phyloP scores from a whole-genome alignment of 1,140 invertebrate species.

The Bombus waltoni region DNA sequence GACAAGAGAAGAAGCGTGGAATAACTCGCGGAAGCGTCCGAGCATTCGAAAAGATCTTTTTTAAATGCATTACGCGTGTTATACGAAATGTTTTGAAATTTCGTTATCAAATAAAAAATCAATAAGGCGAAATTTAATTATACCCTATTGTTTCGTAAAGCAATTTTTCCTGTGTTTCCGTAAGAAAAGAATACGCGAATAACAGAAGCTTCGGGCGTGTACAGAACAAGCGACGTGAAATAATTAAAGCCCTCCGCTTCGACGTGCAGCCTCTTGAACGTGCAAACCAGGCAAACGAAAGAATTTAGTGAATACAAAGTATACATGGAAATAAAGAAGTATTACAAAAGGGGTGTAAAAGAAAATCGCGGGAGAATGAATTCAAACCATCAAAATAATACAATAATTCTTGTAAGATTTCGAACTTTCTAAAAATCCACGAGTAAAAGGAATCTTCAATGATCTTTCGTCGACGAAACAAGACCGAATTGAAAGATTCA shows the following conservation, averaged over 20 bases:
- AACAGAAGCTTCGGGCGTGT: not conserved
- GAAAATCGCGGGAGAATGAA: not conserved
- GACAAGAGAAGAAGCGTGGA: no score
- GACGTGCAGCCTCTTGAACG: not conserved
- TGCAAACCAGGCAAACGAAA: not conserved
- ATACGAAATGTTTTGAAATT: no score
- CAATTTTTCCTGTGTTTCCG: not conserved
- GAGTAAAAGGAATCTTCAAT: not conserved
- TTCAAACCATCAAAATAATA: no score
- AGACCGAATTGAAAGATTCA: not conserved
- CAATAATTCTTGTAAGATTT: not conserved
- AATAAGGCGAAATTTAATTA: not conserved
- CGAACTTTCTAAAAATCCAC: not conserved
- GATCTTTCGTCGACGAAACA: not conserved
- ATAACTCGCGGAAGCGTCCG: no score
- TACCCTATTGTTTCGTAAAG: not conserved
- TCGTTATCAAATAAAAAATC: no score
- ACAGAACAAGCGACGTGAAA: not conserved
- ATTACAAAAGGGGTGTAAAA: not conserved
- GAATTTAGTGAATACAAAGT: not conserved
- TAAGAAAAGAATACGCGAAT: not conserved
- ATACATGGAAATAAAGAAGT: not conserved
- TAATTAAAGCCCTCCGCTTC: not conserved
- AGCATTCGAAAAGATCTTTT: no score
- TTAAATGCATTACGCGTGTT: no score